phyloP scores from a whole-genome alignment of 2,113 vertebrate species.

The Elachura formosa region DNA sequence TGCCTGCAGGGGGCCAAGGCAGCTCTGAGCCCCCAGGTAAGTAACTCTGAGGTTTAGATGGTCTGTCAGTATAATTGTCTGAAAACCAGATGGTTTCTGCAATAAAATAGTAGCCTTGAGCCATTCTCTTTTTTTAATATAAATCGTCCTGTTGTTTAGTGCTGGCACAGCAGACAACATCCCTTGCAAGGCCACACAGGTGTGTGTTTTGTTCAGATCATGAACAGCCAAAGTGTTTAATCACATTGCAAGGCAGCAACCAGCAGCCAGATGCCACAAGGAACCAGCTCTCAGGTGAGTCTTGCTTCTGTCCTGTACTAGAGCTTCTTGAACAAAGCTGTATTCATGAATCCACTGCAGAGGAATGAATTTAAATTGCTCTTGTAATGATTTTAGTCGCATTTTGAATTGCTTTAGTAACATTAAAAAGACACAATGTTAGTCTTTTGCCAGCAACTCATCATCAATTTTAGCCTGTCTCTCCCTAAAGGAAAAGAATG shows the following conservation, averaged over 20 bases:
- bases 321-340: not conserved
- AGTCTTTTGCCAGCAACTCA: not conserved
- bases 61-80: not conserved
- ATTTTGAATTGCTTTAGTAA: not conserved
- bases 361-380: not conserved
- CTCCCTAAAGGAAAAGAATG: not conserved
- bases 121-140: not conserved
- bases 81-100: not conserved
- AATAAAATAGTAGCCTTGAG: not conserved
- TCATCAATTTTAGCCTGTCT: not conserved
- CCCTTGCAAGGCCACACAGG: not conserved
- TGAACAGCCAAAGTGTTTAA: fast-evolving
- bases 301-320: not conserved
- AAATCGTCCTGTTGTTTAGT: not conserved
- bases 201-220: fast-evolving
- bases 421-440: not conserved
- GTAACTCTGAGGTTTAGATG: not conserved
- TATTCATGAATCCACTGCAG: not conserved
- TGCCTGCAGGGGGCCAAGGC: not conserved
- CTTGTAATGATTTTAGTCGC: not conserved
- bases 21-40: not conserved
- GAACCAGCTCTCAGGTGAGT: not conserved
- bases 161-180: not conserved
- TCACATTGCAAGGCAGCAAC: fast-evolving
- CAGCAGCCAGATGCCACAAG: not conserved